These are phyloP conservation scores for Pseudois nayaur DNA, from an alignment of 2,113 vertebrate genomes.

Conservation along the genomic window DNA sequence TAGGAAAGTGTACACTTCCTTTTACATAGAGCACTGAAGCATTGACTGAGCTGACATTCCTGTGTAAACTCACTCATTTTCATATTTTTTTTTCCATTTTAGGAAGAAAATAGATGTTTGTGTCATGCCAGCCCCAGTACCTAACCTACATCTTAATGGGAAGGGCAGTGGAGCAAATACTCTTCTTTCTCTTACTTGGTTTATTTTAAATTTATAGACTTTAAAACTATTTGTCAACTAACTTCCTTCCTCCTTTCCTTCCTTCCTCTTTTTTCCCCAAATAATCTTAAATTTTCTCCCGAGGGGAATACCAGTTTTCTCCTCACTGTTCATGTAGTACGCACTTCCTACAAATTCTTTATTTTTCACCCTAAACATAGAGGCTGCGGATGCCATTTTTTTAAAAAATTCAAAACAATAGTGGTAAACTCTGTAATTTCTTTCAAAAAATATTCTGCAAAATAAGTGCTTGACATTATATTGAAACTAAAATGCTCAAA, in stretches of 20 bases:
- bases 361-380: neutral
- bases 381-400: neutral
- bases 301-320: neutral
- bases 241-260: neutral
- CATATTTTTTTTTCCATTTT: neutral
- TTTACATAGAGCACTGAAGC: neutral
- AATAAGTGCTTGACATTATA: conserved; percentile 1
- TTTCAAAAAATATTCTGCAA: neutral
- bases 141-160: neutral
- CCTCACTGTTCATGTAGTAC: neutral
- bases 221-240: neutral
- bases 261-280: neutral
- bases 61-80: neutral
- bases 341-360: neutral
- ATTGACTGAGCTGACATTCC: neutral
- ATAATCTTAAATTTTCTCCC: neutral
- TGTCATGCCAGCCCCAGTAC: neutral
- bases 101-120: neutral
- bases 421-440: conserved; percentile 2
- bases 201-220: neutral
- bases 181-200: neutral
- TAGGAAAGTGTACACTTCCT: neutral
- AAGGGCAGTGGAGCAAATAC: neutral
- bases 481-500: conserved; percentile 25
- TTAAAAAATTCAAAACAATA: neutral